Evolutionary conservation across 2,113 vertebrate species (phyloP).

Genomic region (Oriolus oriolus): DNA sequence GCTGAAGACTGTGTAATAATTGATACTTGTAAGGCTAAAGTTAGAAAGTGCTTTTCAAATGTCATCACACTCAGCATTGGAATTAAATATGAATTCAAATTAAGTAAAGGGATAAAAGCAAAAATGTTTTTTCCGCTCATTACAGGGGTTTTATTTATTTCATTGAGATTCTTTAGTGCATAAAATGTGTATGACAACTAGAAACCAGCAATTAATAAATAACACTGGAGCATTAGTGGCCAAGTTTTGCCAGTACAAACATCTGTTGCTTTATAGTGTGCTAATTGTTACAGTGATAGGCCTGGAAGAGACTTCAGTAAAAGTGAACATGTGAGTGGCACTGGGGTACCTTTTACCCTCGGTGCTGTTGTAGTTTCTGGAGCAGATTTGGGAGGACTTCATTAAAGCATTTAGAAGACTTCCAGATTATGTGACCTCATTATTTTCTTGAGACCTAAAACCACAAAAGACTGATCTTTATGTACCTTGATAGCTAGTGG

Average conservation of each 20-base stretch:
- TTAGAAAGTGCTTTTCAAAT: neutral
- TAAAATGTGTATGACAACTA: neutral
- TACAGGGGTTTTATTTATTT: neutral
- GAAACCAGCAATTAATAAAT: neutral
- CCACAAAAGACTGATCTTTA: neutral
- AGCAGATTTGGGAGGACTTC: neutral
- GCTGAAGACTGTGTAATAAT: neutral
- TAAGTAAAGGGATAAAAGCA: neutral
- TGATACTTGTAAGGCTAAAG: neutral
- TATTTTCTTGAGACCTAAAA: neutral
- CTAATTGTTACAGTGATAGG: neutral
- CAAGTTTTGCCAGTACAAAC: neutral
- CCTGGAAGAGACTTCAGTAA: neutral
- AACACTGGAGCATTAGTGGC: neutral
- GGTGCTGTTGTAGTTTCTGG: neutral
- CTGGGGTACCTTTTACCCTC: neutral
- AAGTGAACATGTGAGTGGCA: neutral
- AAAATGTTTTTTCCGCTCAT: neutral
- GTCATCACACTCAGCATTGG: neutral
- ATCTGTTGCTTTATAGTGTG: neutral
- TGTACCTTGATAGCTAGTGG: neutral
- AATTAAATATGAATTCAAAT: neutral
- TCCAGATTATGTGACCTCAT: neutral
- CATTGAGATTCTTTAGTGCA: neutral
- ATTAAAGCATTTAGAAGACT: neutral